Percentiles rank a stretch among this genome's conserved stretches.
Conservation (phyloP, 1,140 invertebrate genomes). For the Drosophila ercepeae region DNA sequence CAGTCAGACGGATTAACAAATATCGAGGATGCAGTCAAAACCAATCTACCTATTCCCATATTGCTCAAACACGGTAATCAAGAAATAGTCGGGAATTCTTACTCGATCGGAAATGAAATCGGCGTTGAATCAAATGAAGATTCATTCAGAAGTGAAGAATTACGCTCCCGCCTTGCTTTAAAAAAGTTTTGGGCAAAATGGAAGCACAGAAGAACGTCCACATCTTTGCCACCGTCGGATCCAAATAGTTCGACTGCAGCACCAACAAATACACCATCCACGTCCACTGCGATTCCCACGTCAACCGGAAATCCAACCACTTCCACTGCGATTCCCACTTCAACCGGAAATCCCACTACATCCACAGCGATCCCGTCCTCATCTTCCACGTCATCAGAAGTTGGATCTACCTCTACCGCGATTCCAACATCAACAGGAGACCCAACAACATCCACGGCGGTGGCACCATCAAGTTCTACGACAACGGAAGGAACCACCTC, state of each 20-base stretch:
- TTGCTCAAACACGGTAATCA: not conserved
- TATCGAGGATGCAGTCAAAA: not conserved
- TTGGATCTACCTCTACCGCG: conserved; percentile 4
- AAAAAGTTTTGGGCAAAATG: conserved; percentile 22
- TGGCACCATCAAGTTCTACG: not conserved
- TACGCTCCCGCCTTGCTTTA: not conserved
- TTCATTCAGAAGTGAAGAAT: not conserved
- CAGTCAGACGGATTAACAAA: not conserved
- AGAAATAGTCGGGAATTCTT: not conserved
- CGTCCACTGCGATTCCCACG: conserved; percentile 4
- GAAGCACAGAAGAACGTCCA: not conserved
- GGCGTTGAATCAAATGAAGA: not conserved
- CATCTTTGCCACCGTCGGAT: not conserved
- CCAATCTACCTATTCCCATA: not conserved
- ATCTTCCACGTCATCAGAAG: not conserved
- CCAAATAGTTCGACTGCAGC: not conserved
- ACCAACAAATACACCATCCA: not conserved
- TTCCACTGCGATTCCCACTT: not conserved
- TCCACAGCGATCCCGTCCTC: not conserved
- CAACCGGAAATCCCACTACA: not conserved
- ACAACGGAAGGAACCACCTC: not conserved
- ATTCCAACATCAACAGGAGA: not conserved
- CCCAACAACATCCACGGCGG: conserved; percentile 4
- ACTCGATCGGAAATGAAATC: not conserved
- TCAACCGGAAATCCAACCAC: conserved; percentile 4